Conservation (phyloP, 2,113 vertebrate genomes). For the Ceuthmochares aereus region DNA sequence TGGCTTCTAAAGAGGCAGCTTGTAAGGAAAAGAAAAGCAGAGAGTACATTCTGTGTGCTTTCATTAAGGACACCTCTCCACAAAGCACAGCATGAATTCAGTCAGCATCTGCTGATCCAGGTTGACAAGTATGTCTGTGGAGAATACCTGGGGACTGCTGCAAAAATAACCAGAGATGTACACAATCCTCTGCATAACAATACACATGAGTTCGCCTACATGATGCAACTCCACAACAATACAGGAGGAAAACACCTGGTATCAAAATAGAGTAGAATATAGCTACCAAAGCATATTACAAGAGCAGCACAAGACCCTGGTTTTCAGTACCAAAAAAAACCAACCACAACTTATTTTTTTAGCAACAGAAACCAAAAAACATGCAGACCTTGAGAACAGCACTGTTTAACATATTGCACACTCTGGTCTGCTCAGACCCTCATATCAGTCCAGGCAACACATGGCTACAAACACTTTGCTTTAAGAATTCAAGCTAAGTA, state of each 20-base stretch:
- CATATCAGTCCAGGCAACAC: accelerated
- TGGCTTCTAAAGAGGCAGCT: not conserved
- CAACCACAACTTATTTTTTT: not conserved
- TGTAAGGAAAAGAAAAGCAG: not conserved
- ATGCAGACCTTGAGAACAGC: accelerated
- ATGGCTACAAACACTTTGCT: accelerated
- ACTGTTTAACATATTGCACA: not conserved
- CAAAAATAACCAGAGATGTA: not conserved
- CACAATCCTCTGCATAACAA: not conserved
- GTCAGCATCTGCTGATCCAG: not conserved
- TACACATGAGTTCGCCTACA: not conserved
- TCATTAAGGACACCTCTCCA: not conserved
- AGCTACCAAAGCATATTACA: not conserved
- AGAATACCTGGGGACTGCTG: constrained; percentile 18
- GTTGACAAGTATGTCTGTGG: not conserved
- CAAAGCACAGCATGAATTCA: not conserved
- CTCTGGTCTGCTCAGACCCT: not conserved
- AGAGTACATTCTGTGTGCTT: not conserved
- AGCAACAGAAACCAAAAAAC: not conserved
- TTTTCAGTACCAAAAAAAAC: not conserved
- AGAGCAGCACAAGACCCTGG: not conserved
- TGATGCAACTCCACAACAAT: constrained; percentile 21
- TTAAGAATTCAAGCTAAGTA: not conserved
- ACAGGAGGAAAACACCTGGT: not conserved
- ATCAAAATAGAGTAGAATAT: accelerated